Base-by-base conservation (phyloP, 2,888 invertebrate species). In the Ernsta delagoae region DNA sequence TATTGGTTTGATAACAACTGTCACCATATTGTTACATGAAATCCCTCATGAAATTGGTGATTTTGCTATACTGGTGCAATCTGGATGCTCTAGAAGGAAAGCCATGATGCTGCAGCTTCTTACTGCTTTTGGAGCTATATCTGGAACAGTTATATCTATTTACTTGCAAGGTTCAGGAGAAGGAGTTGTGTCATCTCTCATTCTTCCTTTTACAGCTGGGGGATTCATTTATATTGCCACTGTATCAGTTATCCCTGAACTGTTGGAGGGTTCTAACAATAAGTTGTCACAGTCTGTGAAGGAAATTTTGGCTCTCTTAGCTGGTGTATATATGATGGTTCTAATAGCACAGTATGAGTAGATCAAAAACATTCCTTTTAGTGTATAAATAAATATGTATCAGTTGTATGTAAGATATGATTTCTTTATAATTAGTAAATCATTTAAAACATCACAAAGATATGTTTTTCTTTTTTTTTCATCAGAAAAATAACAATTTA, bases 161-260 rank as follows among this genome's bases (percentile, higher is more conserved):
- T 90, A 97, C 71, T 95, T 97, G 5, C 97, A 98, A 82, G 98
- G 98, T 64, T 93, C 94, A 48, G 86, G 94, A 77, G 94, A 94
- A 83, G 96, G 96, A 70, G 88, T 96, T 72, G 96, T 97, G 1
- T 96, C 97, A 8, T 95, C 96, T 5, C 98, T 99, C 95, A 97
- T 99, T 65, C 92, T 99, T 69, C 99, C 99, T 11, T 99, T 99
- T 79, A 99, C 99, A 34, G 99, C 99, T 56, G 99, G 98, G 74
- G 99, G 99, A n/a, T 99, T 99, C 85, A 99, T 99, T 86, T 99
- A 99, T 87, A 99, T 99, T 79, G 99, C 99, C 24, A 98, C 99
- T 16, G 99, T 99, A 0, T 99, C 99, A 73, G 98, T 99, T 31
- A 97, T 99, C 83, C 99, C 99, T 7, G 99, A 99, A 90, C 94